phyloP scores from a whole-genome alignment of 2,797 vertebrate species.

The Cheirogaleus major region DNA sequence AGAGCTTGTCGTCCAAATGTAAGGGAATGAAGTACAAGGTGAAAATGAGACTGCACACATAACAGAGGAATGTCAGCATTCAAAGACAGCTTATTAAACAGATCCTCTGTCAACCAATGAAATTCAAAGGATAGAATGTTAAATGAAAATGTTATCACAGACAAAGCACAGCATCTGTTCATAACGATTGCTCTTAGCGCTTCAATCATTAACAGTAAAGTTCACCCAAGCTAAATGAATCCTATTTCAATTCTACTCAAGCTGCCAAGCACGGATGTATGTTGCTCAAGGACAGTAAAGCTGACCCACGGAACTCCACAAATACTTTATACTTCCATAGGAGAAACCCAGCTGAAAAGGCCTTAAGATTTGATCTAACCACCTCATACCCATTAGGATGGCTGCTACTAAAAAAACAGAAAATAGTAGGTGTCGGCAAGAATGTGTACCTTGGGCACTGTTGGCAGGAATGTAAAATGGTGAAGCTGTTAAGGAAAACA shows the following conservation, averaged over 20 bases:
- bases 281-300: neutral
- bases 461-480: neutral
- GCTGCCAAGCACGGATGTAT: too few species aligned
- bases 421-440: neutral
- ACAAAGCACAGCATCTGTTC: neutral
- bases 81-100: neutral
- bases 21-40: neutral
- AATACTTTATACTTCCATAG: too few species aligned
- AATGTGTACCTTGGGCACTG: neutral
- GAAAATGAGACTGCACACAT: neutral
- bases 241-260: rapidly evolving
- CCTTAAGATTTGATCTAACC: neutral
- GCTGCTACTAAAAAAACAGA: neutral
- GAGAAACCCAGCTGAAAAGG: neutral
- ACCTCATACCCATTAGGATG: neutral
- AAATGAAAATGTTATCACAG: neutral
- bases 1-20: conserved; percentile 84
- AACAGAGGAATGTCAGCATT: rapidly evolving
- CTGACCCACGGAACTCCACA: neutral
- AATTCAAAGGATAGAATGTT: neutral
- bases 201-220: too few species aligned
- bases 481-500: neutral
- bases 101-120: neutral
- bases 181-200: too few species aligned
- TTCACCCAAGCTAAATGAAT: rapidly evolving